Base-by-base conservation (phyloP, 2,888 invertebrate genomes). In the Agriopis marginaria region DNA sequence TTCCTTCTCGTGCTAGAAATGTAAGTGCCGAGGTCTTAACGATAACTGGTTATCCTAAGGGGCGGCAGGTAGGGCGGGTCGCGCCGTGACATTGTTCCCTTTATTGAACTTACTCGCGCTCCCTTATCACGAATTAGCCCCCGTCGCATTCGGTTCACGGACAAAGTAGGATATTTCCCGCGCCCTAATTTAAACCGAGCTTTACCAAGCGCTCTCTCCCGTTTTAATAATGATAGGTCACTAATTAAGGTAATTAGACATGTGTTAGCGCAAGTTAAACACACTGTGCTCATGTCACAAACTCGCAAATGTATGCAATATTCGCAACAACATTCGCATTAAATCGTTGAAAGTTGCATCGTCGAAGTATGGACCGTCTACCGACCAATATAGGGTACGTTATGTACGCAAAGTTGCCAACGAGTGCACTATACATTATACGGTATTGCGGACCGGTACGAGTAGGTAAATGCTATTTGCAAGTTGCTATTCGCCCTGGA, bases 171-270 rank as follows among this genome's bases (percentile, higher is more conserved):
- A 88, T 85, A 85, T 90, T 90, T 84, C 81, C 80, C 84, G 86
- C 83, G 85, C 84, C 89, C 87, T 87, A 88, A 90, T 93, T 93
- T 89, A 89, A 91, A 91, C 84, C 82, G 82, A 88, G 79, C 87
- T 88, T 88, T 90, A 90, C 84, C 82, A 82, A 88, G 79, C 87
- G 81, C 83, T 83, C 85, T 88, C 86, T 84, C 51, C 50, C 83
- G 82, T 82, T 87, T 82, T 90, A 89, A 90, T 88, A 89, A 90
- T 88, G 85, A 81, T 82, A 86, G 88, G 86, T 85, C 86, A 86
- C 89, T 90, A 90, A 92, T 92, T 92, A 90, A 87, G 84, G 85
- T 88, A 92, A 92, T 92, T 89, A 89, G 85, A 88, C 87, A 87
- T 86, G 87, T 87, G 85, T 88, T 88, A 89, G 84, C 81, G 81